Evolutionary conservation across 2,888 invertebrate genomes (phyloP), one percentile per base, ranked within the genome.

Genomic region (Synanthedon andrenaeformis): DNA sequence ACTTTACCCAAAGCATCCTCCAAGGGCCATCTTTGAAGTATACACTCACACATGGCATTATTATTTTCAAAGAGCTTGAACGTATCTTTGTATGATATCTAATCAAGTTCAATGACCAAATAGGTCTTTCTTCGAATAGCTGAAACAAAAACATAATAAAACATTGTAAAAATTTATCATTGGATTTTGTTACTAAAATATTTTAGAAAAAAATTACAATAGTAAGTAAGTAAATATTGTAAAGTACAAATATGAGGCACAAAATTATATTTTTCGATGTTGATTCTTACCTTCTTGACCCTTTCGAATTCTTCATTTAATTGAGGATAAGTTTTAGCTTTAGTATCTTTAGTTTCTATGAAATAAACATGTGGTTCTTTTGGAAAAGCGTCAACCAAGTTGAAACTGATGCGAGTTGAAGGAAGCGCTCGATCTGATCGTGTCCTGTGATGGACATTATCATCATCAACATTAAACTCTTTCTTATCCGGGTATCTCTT

Each of bases 1-100:
- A 93, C 63, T 89, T 91, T 1, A 96, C 92, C 95, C 98, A 99
- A 72, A 95, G 90, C 53, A 93, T 91, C 59, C 97, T 89, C 97
- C 98, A 99, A 0, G 98, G 99, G 0, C 99, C 99, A 58, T 92
- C 93, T 53, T 90, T 89, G 76, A 94, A 95, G 72, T 96, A 96
- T 74, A 95, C 94, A 0, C 96, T 95, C 3, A 96, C 81, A 28
- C 93, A 91, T 0, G 98, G 97, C 56, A 98, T 85, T 12, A 97
- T 89, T 55, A 91, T 89, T 77, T 94, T 96, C 0, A 96, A 67
- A 53, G 91, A 90, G 12, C 90, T 90, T 1, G 76, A 68, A 1
- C 89, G 82, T 49, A 92, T 80, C 53, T 91, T 90, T 0, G 93
- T 91, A 51, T 89, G 88, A 66, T 89, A 91, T 53, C 90, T 81